Percentiles rank a stretch among this genome's conserved stretches.
Conservation (phyloP, 1,140 invertebrate genomes). For the Penaeus chinensis region DNA sequence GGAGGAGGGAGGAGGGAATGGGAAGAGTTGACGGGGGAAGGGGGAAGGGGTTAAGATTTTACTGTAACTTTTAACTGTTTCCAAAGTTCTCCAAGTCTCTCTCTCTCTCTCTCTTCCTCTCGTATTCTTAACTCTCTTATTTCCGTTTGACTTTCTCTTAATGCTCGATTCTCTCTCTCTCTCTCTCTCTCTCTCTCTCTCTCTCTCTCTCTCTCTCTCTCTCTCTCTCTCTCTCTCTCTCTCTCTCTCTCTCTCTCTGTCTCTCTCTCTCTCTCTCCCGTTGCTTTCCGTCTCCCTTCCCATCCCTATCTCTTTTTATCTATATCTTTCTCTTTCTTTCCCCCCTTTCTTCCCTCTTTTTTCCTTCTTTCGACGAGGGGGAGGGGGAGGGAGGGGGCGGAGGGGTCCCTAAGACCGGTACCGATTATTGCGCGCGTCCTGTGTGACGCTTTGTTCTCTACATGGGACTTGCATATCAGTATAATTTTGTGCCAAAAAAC, state of each 20-base stretch:
- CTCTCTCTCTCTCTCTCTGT: neutral
- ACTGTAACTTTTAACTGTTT: too few species aligned
- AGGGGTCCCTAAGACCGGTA: neutral
- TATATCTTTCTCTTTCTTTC: slow-evolving; percentile 1
- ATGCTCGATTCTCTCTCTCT: neutral
- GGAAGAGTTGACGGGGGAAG: neutral
- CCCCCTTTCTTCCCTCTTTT: neutral
- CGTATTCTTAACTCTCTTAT: neutral
- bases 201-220: neutral
- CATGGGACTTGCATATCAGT: too few species aligned
- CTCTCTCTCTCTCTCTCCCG: neutral
- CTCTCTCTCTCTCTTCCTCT: neutral
- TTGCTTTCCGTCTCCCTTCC: too few species aligned
- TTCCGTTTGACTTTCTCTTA: too few species aligned
- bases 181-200: slow-evolving; percentile 2
- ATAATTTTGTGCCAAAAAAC: too few species aligned
- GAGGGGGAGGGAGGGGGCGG: neutral
- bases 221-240: neutral
- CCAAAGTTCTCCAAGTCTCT: too few species aligned
- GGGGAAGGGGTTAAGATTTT: neutral
- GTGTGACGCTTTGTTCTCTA: neutral
- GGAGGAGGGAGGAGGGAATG: neutral
- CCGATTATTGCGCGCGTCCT: neutral
- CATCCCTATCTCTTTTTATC: neutral
- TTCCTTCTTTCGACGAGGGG: neutral